Base-by-base conservation (phyloP, 2,797 vertebrate genomes). In the Neoniphon sammara region DNA sequence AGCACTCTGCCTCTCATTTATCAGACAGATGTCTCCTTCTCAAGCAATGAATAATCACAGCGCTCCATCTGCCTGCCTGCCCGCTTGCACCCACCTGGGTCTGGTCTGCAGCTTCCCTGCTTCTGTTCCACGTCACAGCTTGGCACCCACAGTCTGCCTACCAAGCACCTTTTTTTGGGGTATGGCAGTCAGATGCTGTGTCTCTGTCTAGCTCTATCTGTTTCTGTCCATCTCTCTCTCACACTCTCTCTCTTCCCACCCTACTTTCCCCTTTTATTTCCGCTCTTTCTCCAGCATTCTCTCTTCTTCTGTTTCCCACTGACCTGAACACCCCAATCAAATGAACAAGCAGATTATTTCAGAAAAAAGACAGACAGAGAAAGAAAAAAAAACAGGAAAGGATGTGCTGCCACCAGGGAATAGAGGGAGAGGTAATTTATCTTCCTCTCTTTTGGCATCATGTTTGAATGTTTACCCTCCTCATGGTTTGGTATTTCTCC, bases 1-100 rank as follows among this genome's bases (percentile, higher is more conserved):
- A 91, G 92, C 91, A 88, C 83, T 92, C 82, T 85, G 89, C 81
- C 70, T 71, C 82, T 88, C 92, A 90, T 94, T 93, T 91, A 92
- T 93, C 92, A 92, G 88, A 90, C 89, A 93, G 85, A 92, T 91
- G 88, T 91, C 91, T 88, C 81, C 87, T 87, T 90, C 82, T 73
- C 83, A 86, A 88, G 87, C 92, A 88, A 91, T 93, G 93, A 94
- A 92, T 92, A 94, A 94, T 93, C 89, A 77, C 85, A 85, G 83
- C n/a, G 52, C 86, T 86, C 86, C 87, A 89, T 90, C 91, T 90
- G 91, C 88, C 91, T 84, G 81, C 65, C 53, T 34, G 20, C 53
- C 58, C 39, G 47, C 69, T 82, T 67, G 90, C 87, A 84, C 89
- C 90, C 91, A 93, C 91, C 91, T 93, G 84, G 58, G 87, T 85